phyloP scores from a whole-genome alignment of 2,797 vertebrate genomes.

The Acanthurus leucopareius region DNA sequence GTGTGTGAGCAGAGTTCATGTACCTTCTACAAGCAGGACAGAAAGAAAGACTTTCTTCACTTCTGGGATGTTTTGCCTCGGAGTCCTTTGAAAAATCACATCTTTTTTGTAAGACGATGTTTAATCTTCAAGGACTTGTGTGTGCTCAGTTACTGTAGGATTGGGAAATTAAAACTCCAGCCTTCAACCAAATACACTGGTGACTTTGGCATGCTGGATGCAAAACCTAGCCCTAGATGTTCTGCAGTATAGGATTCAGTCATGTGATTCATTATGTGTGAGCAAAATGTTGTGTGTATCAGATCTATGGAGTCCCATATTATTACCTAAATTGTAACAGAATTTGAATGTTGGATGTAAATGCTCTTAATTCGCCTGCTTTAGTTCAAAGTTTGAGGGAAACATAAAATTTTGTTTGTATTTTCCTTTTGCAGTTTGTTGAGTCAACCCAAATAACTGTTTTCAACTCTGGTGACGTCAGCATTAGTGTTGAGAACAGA shows the following conservation, averaged over 20 bases:
- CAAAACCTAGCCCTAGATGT: not conserved
- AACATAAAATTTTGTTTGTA: not conserved
- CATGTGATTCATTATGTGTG: not conserved
- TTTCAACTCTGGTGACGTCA: slow-evolving; percentile 11
- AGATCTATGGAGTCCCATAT: not conserved
- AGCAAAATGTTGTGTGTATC: not conserved
- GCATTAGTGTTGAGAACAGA: not conserved
- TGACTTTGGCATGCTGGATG: not conserved
- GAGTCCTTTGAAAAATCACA: slow-evolving; percentile 2
- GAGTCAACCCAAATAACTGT: not conserved
- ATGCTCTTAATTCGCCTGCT: not conserved
- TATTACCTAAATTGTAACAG: not conserved
- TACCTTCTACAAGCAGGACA: slow-evolving; percentile 3
- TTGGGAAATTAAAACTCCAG: slow-evolving; percentile 9
- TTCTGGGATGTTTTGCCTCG: slow-evolving; percentile 1
- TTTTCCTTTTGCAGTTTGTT: not conserved
- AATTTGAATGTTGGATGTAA: not conserved
- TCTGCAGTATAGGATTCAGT: not conserved
- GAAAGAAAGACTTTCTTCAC: slow-evolving; percentile 13
- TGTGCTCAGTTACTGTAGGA: slow-evolving; percentile 27
- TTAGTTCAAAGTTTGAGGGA: not conserved
- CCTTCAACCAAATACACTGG: slow-evolving; percentile 10
- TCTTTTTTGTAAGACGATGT: slow-evolving; percentile 38
- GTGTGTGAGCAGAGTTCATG: not conserved
- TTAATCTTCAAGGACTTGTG: slow-evolving; percentile 5